Conservation (phyloP, 2,113 vertebrate species). For the Clarias macrocephalus region DNA sequence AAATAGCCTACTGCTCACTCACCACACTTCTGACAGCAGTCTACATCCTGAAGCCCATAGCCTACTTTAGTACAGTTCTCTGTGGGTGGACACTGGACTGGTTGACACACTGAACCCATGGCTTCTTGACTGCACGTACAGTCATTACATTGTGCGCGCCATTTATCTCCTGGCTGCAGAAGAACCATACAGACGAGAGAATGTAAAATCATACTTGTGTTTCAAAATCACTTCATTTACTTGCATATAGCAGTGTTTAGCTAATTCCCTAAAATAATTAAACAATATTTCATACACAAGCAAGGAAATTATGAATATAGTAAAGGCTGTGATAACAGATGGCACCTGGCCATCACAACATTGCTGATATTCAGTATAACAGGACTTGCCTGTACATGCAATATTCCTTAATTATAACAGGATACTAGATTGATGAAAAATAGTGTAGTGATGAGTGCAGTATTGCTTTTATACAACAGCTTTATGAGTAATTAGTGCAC, state of each 20-base stretch:
- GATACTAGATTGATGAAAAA: not conserved
- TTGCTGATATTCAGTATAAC: not conserved
- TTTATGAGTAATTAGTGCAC: no score
- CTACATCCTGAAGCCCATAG: slow-evolving; percentile 22
- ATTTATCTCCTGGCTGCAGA: slow-evolving; percentile 47
- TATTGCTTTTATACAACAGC: not conserved
- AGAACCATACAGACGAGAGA: not conserved
- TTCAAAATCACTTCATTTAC: not conserved
- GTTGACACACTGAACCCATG: slow-evolving; percentile 19
- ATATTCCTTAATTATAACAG: not conserved
- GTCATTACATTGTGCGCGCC: slow-evolving; percentile 29
- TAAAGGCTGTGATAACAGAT: not conserved
- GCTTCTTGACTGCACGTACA: slow-evolving; percentile 31
- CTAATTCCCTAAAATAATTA: not conserved
- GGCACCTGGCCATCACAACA: not conserved
- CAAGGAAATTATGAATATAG: not conserved
- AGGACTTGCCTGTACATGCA: not conserved
- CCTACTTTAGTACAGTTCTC: slow-evolving; percentile 7
- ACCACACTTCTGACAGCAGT: slow-evolving; percentile 53
- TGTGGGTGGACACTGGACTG: slow-evolving; percentile 2
- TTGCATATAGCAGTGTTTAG: not conserved
- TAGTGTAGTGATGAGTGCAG: not conserved
- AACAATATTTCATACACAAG: not conserved
- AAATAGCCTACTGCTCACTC: not conserved
- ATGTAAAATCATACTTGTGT: no score